Conservation (phyloP, 2,113 vertebrate genomes). For the Elaphurus davidianus region DNA sequence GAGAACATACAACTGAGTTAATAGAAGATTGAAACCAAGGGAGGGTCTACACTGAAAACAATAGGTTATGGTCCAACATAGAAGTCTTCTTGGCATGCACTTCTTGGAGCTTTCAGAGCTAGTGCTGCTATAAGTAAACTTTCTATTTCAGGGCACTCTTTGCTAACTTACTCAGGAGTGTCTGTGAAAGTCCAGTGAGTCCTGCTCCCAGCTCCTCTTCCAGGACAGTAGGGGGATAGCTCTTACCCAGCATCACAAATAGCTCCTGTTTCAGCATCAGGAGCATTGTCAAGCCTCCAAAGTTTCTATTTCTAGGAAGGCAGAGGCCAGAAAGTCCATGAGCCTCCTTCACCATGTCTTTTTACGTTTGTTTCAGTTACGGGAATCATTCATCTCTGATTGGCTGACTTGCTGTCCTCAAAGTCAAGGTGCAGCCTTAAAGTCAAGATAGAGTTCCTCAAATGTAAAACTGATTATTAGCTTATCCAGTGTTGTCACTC, state of each 20-base stretch:
- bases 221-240: neutral
- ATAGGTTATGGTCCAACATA: neutral
- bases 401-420: neutral
- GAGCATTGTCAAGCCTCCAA: too few species aligned
- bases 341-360: neutral
- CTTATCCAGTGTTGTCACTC: neutral
- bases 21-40: neutral
- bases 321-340: neutral
- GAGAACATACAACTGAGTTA: neutral
- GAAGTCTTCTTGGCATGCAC: neutral
- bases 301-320: neutral
- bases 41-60: neutral
- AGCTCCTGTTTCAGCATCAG: neutral
- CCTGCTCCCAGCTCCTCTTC: neutral
- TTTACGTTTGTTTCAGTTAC: neutral
- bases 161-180: too few species aligned
- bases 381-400: neutral
- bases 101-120: neutral
- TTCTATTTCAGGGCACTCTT: neutral
- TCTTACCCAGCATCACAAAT: neutral
- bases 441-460: neutral
- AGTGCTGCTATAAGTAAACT: neutral
- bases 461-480: neutral
- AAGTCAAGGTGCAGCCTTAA: neutral
- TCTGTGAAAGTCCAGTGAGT: neutral